Percentiles rank a stretch among this genome's conserved stretches.
phyloP scores from a whole-genome alignment of 2,888 invertebrate species.

The Andrena hattorfiana region DNA sequence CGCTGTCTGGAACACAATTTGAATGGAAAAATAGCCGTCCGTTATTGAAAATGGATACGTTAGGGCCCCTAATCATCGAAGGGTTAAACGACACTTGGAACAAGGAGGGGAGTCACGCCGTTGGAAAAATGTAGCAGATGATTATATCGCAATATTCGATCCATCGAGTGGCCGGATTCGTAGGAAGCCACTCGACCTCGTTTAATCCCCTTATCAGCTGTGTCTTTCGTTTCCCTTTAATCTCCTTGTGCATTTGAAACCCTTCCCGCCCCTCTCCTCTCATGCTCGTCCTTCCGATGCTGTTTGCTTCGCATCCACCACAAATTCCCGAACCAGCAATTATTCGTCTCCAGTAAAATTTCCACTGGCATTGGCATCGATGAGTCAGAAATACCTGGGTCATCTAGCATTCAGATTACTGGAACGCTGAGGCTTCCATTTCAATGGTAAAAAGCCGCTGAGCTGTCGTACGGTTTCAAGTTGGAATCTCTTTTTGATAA shows the following conservation, averaged over 20 bases:
- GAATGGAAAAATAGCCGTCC: neutral
- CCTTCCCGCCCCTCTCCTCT: conserved; percentile 12
- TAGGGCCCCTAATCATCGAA: conserved; percentile 11
- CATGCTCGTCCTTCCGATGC: conserved; percentile 7
- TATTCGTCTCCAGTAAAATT: conserved; percentile 33
- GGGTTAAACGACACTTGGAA: conserved; percentile 27
- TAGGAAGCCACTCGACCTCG: conserved; percentile 60
- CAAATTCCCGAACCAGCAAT: conserved; percentile 24
- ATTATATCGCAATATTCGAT: conserved; percentile 58
- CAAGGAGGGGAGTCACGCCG: conserved; percentile 2
- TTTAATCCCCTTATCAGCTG: conserved; percentile 62
- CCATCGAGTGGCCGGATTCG: conserved; percentile 35
- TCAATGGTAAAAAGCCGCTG: conserved; percentile 27
- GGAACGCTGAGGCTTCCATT: conserved; percentile 45
- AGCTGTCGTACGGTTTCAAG: conserved; percentile 17
- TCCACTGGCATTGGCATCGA: conserved; percentile 29
- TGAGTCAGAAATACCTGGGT: conserved; percentile 24
- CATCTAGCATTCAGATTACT: conserved; percentile 37
- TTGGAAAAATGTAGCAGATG: neutral
- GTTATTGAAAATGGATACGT: conserved; percentile 1
- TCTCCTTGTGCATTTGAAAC: conserved; percentile 44
- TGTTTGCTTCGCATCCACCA: conserved; percentile 7
- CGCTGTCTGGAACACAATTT: conserved; percentile 2
- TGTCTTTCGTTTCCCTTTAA: conserved; percentile 46
- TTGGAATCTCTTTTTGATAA: neutral